Evolutionary conservation across 2,888 invertebrate genomes (phyloP).

Genomic region (Drepanosiphum platanoidis): DNA sequence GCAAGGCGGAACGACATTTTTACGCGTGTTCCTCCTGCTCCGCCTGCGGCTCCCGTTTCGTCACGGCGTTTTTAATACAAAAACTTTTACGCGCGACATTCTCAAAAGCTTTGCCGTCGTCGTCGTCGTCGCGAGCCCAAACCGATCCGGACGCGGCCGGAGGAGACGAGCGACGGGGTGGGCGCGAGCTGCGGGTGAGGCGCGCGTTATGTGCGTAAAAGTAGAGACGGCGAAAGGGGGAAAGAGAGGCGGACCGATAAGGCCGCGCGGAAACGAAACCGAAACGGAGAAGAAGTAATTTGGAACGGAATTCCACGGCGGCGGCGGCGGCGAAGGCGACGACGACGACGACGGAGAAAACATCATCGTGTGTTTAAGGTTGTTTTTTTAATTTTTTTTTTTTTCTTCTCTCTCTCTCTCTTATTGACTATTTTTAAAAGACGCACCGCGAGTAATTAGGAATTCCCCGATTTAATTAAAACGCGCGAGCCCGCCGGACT

Average conservation of each 20-base stretch:
- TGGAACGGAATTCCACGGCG: slow-evolving; percentile 44
- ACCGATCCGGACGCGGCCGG: not conserved
- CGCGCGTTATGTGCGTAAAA: too few species aligned
- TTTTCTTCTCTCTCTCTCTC: not conserved
- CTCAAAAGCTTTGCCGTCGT: slow-evolving; percentile 24
- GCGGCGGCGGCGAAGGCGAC: too few species aligned
- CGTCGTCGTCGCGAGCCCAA: not conserved
- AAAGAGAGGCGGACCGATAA: not conserved
- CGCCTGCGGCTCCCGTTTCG: too few species aligned
- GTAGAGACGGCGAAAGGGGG: not conserved
- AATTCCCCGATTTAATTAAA: slow-evolving; percentile 48
- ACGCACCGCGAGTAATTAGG: not conserved
- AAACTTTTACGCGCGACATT: slow-evolving; percentile 48
- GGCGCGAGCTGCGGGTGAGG: too few species aligned
- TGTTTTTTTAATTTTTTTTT: not conserved
- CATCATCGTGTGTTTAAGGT: not conserved
- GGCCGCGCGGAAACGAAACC: not conserved
- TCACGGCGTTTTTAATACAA: slow-evolving; percentile 58
- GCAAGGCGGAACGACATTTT: slow-evolving; percentile 56
- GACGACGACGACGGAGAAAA: not conserved
- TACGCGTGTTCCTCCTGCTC: slow-evolving; percentile 48
- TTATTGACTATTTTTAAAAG: not conserved
- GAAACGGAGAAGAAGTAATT: slow-evolving; percentile 45
- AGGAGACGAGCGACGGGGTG: too few species aligned
- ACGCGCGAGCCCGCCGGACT: not conserved